Base-by-base conservation (phyloP, 2,888 invertebrate genomes). In the Eledona agricola region DNA sequence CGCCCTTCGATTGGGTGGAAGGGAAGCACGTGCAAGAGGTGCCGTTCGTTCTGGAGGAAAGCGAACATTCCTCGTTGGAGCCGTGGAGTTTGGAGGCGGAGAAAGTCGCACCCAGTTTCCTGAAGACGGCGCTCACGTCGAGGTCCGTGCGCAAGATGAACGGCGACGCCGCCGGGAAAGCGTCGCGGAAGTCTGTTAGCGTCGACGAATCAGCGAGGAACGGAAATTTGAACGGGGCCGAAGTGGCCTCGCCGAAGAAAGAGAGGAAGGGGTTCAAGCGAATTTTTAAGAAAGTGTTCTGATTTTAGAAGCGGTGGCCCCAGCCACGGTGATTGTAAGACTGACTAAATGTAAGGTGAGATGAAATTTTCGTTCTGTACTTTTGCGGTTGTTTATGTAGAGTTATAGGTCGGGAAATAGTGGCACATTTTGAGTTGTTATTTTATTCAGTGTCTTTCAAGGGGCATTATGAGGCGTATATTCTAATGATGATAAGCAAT, bases 221-320 rank as follows among this genome's bases (percentile, higher is more conserved):
- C 13, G 69, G 65, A 29, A 60, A 59, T 31, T 4, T 40, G 10
- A 40, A 22, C 9, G n/a, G 16, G 16, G 38, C n/a, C 32, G 55
- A 58, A 13, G 63, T 62, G n/a, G 70, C 64, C 25, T 76, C 60
- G 57, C 71, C 66, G 19, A 79, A 78, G 53, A 85, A 84, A 66
- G 78, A 78, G 58, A 84, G 82, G 67, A 88, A 86, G 66, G 84
- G 85, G 69, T 80, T 91, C 60, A 89, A 86, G 73, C 87, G 86
- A 76, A 84, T 90, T 72, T 82, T 90, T 71, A 89, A 85, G 66
- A 90, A 89, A 80, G 86, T 90, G 72, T 90, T 90, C 80, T 72
- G 51, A 65, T 40, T 23, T 26, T n/a, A n/a, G 38, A 49, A 28
- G 32, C 12, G 25, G n/a, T 15, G 20, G 15, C n/a, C n/a, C n/a